These are phyloP conservation scores for Scaptomyza tumidula DNA, from an alignment of 2,888 invertebrate species.

Conservation along the genomic window DNA sequence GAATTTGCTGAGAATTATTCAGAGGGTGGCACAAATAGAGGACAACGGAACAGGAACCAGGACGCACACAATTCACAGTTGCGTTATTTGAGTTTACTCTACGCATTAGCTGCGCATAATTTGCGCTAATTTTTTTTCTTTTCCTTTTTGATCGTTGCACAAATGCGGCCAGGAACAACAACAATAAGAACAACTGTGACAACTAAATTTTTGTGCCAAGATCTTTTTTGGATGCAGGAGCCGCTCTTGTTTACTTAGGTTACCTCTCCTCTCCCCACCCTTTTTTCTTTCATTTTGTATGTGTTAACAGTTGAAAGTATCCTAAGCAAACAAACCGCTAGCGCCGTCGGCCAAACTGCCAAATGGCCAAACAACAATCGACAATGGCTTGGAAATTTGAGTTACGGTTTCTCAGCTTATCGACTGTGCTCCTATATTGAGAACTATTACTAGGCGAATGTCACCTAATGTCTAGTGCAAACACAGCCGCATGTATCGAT, in stretches of 20 bases:
- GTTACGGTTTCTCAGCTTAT: background rate
- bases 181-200: constrained; percentile 8
- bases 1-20: constrained; percentile 37
- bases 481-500: constrained; percentile 77
- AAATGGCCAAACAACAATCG: constrained; percentile 67
- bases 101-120: constrained; percentile 74
- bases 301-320: constrained; percentile 46
- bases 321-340: constrained; percentile 69
- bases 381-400: constrained; percentile 16
- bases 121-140: constrained; percentile 75
- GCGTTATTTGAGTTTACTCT: constrained; percentile 63
- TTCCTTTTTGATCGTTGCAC: constrained; percentile 6
- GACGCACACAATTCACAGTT: constrained; percentile 14
- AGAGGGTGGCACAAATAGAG: constrained; percentile 24
- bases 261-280: background rate
- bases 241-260: constrained; percentile 51
- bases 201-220: constrained; percentile 65
- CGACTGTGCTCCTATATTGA: constrained; percentile 1
- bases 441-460: constrained; percentile 50
- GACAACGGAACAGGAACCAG: constrained; percentile 8
- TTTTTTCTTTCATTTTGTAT: background rate
- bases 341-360: constrained; percentile 78
- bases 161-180: constrained; percentile 24
- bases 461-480: constrained; percentile 79
- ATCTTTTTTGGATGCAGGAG: background rate